Evolutionary conservation across 2,888 invertebrate genomes (phyloP).

Genomic region (Drosophila testacea): DNA sequence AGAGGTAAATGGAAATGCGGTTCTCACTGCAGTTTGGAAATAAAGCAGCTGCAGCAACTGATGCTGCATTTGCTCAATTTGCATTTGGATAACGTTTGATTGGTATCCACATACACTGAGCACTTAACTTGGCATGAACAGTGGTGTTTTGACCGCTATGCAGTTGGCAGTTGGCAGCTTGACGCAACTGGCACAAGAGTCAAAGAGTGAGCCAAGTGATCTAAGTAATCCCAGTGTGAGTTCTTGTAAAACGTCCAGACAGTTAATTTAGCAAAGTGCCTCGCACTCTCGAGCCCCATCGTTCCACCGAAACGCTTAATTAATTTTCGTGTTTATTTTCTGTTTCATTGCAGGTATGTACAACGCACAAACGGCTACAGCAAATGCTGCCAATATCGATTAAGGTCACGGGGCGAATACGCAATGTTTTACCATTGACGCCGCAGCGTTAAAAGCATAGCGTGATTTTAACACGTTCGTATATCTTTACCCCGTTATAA

Average conservation of each 20-base stretch:
- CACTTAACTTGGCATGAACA: conserved; percentile 39
- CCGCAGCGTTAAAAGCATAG: conserved; percentile 1
- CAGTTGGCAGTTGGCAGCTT: conserved; percentile 37
- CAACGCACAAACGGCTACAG: conserved; percentile 18
- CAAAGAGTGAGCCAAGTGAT: conserved; percentile 32
- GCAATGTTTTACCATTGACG: conserved; percentile 17
- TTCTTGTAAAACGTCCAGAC: conserved; percentile 26
- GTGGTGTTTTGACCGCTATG: conserved; percentile 23
- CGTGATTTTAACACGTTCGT: neutral
- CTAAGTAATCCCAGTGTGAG: conserved; percentile 20
- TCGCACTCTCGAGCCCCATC: conserved; percentile 27
- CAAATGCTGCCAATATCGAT: conserved; percentile 63
- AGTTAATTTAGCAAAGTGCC: conserved; percentile 72
- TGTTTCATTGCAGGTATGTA: conserved; percentile 77
- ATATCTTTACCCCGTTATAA: neutral
- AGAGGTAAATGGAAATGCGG: conserved; percentile 74
- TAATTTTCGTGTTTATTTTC: conserved; percentile 51
- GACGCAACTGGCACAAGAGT: conserved; percentile 45
- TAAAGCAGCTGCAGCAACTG: conserved; percentile 43
- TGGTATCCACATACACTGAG: conserved; percentile 51
- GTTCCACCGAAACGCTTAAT: conserved; percentile 41
- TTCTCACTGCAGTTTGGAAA: conserved; percentile 46
- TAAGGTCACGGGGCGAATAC: conserved; percentile 66
- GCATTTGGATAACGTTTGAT: conserved; percentile 76
- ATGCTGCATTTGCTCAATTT: conserved; percentile 67